These are phyloP conservation scores for Coelopa pilipes DNA, from an alignment of 2,888 invertebrate genomes.

Conservation along the genomic window DNA sequence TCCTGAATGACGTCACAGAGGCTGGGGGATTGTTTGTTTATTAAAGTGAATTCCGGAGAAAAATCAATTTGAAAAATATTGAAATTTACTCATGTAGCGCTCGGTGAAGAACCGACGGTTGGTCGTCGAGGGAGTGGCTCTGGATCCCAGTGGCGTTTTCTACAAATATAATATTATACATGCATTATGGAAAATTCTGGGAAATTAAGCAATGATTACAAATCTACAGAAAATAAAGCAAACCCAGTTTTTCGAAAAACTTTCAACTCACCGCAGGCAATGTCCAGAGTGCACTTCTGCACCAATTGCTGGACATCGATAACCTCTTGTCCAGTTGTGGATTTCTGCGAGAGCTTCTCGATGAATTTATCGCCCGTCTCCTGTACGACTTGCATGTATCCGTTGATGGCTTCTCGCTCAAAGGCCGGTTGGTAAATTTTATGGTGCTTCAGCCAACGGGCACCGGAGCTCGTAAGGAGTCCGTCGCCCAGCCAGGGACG, in stretches of 20 bases:
- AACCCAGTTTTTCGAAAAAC: no score
- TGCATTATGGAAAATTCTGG: not conserved
- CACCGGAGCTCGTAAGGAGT: constrained; percentile 65
- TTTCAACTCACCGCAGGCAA: constrained; percentile 59
- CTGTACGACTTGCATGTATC: constrained; percentile 63
- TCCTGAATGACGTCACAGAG: constrained; percentile 56
- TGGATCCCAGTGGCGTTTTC: constrained; percentile 56
- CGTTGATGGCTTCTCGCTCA: constrained; percentile 54
- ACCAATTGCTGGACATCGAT: constrained; percentile 69
- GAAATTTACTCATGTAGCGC: constrained; percentile 55
- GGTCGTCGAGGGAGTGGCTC: constrained; percentile 51
- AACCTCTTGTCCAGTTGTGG: constrained; percentile 40
- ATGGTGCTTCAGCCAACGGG: constrained; percentile 69
- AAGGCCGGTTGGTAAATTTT: constrained; percentile 69
- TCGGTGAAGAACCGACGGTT: constrained; percentile 52
- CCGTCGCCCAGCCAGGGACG: constrained; percentile 68
- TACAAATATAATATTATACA: constrained; percentile 33
- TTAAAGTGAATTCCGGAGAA: not conserved
- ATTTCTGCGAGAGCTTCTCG: constrained; percentile 51
- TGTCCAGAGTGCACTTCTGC: constrained; percentile 68
- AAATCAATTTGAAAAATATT: not conserved
- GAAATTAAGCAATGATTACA: no score
- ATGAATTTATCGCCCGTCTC: constrained; percentile 68
- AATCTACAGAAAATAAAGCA: no score
- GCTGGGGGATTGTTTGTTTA: constrained; percentile 41